A percentile compares a stretch with the other conserved stretches of the same genome.
Evolutionary conservation across 2,113 vertebrate species (phyloP).

Genomic region (Bostrychus sinensis): DNA sequence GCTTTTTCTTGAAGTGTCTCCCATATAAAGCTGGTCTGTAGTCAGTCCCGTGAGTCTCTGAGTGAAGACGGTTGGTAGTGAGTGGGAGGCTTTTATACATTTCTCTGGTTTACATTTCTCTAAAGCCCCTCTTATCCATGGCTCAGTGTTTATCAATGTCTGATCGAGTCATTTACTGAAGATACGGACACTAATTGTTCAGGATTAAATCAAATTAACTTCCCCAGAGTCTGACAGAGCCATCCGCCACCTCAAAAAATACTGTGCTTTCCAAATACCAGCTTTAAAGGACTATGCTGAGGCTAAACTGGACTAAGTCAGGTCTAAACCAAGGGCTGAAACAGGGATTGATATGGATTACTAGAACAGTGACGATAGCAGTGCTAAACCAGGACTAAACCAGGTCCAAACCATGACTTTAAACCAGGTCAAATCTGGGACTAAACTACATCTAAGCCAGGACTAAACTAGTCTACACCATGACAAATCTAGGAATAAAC

Average conservation of each 20-base stretch:
- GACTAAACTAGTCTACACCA: too few relatives aligned
- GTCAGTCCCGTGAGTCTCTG: neutral
- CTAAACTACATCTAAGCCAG: too few relatives aligned
- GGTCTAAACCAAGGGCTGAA: too few relatives aligned
- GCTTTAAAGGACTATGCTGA: neutral
- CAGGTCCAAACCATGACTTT: too few relatives aligned
- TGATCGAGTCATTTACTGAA: neutral
- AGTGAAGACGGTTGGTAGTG: neutral
- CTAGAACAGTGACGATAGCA: too few relatives aligned
- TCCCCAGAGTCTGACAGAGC: neutral
- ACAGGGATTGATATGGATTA: too few relatives aligned
- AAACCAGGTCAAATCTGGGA: too few relatives aligned
- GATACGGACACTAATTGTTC: neutral
- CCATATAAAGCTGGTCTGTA: too few relatives aligned
- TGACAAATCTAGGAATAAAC: too few relatives aligned
- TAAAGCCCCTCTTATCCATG: neutral
- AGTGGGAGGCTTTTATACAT: neutral
- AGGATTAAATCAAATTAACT: neutral
- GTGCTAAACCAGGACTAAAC: too few relatives aligned
- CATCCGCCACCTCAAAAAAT: neutral
- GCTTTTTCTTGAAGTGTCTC: neutral
- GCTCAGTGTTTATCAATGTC: neutral
- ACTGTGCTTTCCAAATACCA: too few relatives aligned
- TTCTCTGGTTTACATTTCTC: neutral
- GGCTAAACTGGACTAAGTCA: neutral